Percentiles rank a stretch among this genome's conserved stretches.
These are phyloP conservation scores for Diadema setosum DNA, from an alignment of 35 echinoderm and acorn worm species.

Conservation along the genomic window DNA sequence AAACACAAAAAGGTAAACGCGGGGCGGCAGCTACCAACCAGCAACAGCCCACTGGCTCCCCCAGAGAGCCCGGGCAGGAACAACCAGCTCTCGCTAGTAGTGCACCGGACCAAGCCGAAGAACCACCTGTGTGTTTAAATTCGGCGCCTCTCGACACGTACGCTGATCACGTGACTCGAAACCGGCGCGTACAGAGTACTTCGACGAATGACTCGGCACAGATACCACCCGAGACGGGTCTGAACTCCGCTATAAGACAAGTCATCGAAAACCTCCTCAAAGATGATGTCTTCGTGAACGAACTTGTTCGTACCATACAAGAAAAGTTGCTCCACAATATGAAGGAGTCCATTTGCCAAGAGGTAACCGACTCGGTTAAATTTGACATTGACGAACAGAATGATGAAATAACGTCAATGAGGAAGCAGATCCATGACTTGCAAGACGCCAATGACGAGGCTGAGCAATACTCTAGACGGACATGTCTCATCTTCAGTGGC, in stretches of 20 bases:
- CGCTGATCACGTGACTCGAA: no score
- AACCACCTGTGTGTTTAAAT: no score
- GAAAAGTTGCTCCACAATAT: not conserved
- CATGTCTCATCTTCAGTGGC: not conserved
- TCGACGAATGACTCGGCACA: not conserved
- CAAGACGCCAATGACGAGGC: not conserved
- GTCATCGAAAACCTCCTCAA: constrained; percentile 1
- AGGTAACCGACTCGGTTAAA: not conserved
- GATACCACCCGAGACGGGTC: not conserved
- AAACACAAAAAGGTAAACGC: no score
- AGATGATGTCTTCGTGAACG: not conserved
- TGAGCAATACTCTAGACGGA: not conserved
- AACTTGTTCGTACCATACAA: not conserved
- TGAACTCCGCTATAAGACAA: not conserved
- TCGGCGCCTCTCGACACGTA: no score
- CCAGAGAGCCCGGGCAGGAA: no score
- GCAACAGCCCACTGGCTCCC: no score
- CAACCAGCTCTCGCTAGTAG: no score
- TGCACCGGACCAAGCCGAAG: no score
- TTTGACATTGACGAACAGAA: not conserved
- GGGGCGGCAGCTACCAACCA: no score
- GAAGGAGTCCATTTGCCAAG: not conserved
- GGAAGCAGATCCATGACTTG: not conserved
- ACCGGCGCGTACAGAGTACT: no score
- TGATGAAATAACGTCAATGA: not conserved